Evolutionary conservation across 1,140 invertebrate genomes (phyloP).

Genomic region (Pachypsylla venusta): DNA sequence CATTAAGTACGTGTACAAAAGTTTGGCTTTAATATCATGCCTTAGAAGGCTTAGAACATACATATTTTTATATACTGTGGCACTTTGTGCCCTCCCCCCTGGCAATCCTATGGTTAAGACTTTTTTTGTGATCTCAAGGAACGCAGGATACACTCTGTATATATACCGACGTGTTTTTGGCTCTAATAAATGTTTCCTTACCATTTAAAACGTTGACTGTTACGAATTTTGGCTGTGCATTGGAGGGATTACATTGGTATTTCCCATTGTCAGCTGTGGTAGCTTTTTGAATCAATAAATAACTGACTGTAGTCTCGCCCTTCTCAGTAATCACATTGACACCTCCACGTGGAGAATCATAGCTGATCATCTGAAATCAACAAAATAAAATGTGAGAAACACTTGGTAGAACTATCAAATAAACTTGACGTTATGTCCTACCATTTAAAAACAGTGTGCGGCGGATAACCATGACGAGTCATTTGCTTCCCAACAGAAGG

Average conservation of each 20-base stretch:
- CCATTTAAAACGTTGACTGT: conserved; percentile 80
- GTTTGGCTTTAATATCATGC: too few species aligned
- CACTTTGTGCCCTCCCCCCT: too few species aligned
- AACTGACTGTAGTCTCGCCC: conserved; percentile 66
- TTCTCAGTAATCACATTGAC: conserved; percentile 68
- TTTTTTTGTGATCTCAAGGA: not conserved
- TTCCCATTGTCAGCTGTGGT: conserved; percentile 59
- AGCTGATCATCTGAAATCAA: conserved; percentile 50
- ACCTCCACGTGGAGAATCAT: conserved; percentile 52
- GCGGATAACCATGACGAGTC: too few species aligned
- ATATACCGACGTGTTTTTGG: not conserved
- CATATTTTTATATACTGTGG: too few species aligned
- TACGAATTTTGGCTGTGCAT: conserved; percentile 70
- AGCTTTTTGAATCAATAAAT: conserved; percentile 64
- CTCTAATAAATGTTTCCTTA: conserved; percentile 37
- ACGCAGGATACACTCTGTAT: not conserved
- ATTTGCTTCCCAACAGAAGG: too few species aligned
- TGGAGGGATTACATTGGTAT: conserved; percentile 72
- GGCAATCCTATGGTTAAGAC: not conserved
- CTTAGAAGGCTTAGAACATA: too few species aligned
- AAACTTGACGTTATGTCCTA: too few species aligned
- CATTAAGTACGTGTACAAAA: too few species aligned
- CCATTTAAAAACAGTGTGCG: too few species aligned
- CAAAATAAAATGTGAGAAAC: too few species aligned
- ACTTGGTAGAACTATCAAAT: too few species aligned